These are phyloP conservation scores for Oligia strigilis DNA, from an alignment of 2,888 invertebrate species.

Conservation along the genomic window DNA sequence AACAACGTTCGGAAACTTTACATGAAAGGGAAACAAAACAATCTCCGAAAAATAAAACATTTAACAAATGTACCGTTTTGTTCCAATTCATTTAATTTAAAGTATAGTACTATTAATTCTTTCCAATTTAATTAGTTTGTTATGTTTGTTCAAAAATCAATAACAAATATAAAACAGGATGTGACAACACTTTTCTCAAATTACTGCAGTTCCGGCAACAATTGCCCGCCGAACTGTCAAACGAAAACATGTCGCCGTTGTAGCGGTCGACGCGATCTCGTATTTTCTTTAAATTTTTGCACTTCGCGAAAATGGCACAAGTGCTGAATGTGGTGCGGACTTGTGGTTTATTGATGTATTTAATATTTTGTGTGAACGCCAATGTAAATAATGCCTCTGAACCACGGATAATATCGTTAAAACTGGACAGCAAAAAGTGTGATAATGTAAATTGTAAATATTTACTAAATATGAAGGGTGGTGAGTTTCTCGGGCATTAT, in stretches of 20 bases:
- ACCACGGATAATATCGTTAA: slow-evolving; percentile 79
- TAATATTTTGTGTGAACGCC: slow-evolving; percentile 78
- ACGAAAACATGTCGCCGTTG: slow-evolving; percentile 81
- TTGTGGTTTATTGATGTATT: slow-evolving; percentile 85
- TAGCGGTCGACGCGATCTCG: slow-evolving; percentile 66
- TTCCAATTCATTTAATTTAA: too few species aligned
- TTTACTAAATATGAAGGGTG: slow-evolving; percentile 84
- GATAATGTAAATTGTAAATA: slow-evolving; percentile 84
- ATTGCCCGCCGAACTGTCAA: slow-evolving; percentile 86
- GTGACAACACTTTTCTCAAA: slow-evolving; percentile 74
- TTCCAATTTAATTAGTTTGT: neutral
- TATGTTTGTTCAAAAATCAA: slow-evolving; percentile 10
- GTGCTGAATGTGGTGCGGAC: slow-evolving; percentile 84
- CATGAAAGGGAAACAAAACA: neutral
- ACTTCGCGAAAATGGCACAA: slow-evolving; percentile 81
- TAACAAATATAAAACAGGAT: slow-evolving; percentile 73
- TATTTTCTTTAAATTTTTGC: slow-evolving; percentile 77
- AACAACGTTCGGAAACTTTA: slow-evolving; percentile 30
- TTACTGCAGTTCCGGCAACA: slow-evolving; percentile 86
- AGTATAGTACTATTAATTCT: too few species aligned
- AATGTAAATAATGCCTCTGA: slow-evolving; percentile 68
- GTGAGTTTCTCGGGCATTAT: slow-evolving; percentile 84
- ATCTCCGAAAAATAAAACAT: too few species aligned
- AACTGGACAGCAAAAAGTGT: slow-evolving; percentile 77
- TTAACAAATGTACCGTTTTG: neutral